These are phyloP conservation scores for Cerastis rubricosa DNA, from an alignment of 2,888 invertebrate genomes.

Conservation along the genomic window DNA sequence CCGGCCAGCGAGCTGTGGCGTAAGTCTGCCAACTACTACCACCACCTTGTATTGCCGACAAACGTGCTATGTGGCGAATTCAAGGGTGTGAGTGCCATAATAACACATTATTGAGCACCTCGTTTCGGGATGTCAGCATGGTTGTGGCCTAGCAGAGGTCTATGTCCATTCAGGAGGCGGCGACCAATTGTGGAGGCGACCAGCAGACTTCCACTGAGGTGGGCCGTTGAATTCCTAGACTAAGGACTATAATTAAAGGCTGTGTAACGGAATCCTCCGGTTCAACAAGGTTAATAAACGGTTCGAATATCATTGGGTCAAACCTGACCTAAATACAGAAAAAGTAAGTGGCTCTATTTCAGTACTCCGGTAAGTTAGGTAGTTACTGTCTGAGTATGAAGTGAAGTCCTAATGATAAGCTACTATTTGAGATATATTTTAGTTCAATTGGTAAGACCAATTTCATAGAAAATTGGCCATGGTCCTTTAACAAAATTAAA, in stretches of 20 bases:
- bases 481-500: too few species aligned
- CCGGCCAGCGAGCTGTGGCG: constrained; percentile 84
- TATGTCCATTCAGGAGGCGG: not conserved
- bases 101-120: not conserved
- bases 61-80: not conserved
- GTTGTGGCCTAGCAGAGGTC: not conserved
- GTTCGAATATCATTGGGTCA: too few species aligned
- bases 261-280: not conserved
- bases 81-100: not conserved
- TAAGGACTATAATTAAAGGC: not conserved
- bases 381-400: too few species aligned
- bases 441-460: too few species aligned
- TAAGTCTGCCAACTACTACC: constrained; percentile 67
- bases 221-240: not conserved
- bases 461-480: too few species aligned
- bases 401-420: too few species aligned
- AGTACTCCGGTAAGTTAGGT: too few species aligned
- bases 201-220: not conserved
- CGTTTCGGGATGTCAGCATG: too few species aligned
- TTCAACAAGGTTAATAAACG: not conserved
- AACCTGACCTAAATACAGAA: too few species aligned
- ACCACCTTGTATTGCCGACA: not conserved
- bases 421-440: too few species aligned
- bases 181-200: too few species aligned
- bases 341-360: too few species aligned